These are phyloP conservation scores for Nerophis lumbriciformis DNA, from an alignment of 2,113 vertebrate species.

Conservation along the genomic window DNA sequence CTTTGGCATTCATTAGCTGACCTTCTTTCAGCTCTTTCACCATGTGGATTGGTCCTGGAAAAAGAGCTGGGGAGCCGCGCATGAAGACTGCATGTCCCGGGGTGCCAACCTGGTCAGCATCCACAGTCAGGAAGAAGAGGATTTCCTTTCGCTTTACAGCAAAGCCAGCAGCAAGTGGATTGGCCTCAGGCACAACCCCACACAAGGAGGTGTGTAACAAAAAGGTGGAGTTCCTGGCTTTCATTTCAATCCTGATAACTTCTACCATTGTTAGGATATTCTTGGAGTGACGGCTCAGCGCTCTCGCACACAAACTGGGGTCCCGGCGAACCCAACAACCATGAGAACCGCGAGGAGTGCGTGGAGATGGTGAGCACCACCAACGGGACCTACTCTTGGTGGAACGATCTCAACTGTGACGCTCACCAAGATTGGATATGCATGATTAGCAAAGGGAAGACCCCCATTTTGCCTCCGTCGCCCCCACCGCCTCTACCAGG, in stretches of 20 bases:
- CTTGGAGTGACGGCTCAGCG: slow-evolving; percentile 66
- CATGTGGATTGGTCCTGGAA: slow-evolving; percentile 60
- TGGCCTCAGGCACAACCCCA: slow-evolving; percentile 63
- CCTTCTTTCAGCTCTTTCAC: slow-evolving; percentile 61
- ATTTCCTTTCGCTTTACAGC: slow-evolving; percentile 60
- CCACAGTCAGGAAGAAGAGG: slow-evolving; percentile 65
- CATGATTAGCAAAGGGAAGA: slow-evolving; percentile 65
- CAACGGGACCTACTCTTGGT: slow-evolving; percentile 66
- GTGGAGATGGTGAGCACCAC: slow-evolving; percentile 71
- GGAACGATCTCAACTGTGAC: slow-evolving; percentile 76
- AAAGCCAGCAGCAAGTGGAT: slow-evolving; percentile 72
- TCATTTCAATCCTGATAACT: neutral
- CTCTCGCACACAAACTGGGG: slow-evolving; percentile 76
- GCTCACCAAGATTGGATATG: slow-evolving; percentile 77
- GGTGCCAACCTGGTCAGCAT: slow-evolving; percentile 70
- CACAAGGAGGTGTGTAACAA: slow-evolving; percentile 62
- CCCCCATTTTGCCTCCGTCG: slow-evolving; percentile 57
- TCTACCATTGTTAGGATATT: slow-evolving; percentile 50
- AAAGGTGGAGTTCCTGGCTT: neutral
- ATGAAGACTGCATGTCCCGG: slow-evolving; percentile 64
- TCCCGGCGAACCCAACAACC: slow-evolving; percentile 69
- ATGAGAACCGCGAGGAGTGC: slow-evolving; percentile 68
- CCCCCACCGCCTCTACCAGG: slow-evolving; percentile 65
- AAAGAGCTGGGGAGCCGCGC: slow-evolving; percentile 69
- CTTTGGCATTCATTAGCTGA: neutral